These are phyloP conservation scores for Indri indri DNA, from an alignment of 2,113 vertebrate species.

Conservation along the genomic window DNA sequence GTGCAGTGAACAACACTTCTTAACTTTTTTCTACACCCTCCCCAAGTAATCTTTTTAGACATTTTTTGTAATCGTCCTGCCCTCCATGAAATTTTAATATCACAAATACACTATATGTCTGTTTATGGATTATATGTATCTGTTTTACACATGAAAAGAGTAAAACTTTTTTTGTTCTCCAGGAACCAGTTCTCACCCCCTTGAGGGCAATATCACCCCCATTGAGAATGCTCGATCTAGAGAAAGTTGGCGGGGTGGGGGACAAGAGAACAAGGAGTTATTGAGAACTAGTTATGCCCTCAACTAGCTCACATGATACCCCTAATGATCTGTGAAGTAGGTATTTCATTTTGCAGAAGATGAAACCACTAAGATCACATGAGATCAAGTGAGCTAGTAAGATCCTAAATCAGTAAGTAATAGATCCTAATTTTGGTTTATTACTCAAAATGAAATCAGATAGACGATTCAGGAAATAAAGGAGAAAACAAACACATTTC, in stretches of 20 bases:
- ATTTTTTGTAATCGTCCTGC: background rate
- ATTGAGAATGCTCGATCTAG: background rate
- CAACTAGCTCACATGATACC: background rate
- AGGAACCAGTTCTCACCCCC: background rate
- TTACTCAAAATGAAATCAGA: conserved; percentile 19
- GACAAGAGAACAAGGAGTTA: background rate
- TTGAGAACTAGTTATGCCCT: background rate
- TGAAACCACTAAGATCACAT: background rate
- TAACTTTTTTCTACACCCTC: background rate
- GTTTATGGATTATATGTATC: background rate
- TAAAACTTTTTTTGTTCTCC: background rate
- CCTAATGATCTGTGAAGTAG: background rate
- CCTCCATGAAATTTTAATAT: background rate
- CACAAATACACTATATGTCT: background rate
- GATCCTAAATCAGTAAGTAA: background rate
- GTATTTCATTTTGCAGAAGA: conserved; percentile 36
- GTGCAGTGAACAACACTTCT: background rate
- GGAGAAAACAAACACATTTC: background rate
- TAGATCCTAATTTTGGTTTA: background rate
- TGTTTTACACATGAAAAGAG: background rate
- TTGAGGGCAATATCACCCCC: background rate
- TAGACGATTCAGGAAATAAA: background rate
- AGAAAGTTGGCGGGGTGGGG: background rate
- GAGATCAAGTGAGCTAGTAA: background rate
- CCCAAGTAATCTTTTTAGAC: background rate